Percentiles rank a stretch among this genome's conserved stretches.
phyloP scores from a whole-genome alignment of 2,797 vertebrate genomes.

The Forpus xanthops region DNA sequence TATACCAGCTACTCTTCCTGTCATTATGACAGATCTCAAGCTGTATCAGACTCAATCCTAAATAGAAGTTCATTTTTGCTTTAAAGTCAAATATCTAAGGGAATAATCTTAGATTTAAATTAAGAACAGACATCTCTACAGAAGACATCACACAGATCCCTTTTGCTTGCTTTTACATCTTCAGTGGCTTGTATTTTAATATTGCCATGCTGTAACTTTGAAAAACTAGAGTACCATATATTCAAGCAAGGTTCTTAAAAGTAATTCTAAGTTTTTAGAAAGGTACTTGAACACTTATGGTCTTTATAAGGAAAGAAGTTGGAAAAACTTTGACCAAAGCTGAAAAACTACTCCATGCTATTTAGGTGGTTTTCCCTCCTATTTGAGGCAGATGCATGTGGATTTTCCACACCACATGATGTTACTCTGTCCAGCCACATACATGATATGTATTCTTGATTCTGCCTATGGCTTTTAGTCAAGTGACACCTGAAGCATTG shows the following conservation, averaged over 20 bases:
- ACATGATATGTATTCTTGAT: neutral
- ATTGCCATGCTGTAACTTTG: neutral
- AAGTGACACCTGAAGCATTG: neutral
- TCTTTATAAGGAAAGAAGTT: neutral
- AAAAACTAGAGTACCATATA: neutral
- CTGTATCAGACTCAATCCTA: neutral
- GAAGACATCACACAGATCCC: neutral
- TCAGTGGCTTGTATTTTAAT: neutral
- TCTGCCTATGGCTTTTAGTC: neutral
- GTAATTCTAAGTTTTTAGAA: neutral
- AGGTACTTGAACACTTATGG: neutral
- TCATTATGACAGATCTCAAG: neutral
- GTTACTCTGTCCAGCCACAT: neutral
- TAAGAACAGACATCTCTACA: neutral
- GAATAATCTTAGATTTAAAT: neutral
- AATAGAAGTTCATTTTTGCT: neutral
- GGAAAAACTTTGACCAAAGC: neutral
- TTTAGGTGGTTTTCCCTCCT: neutral
- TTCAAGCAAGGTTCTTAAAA: neutral
- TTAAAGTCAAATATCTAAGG: neutral
- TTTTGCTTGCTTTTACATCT: neutral
- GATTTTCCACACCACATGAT: neutral
- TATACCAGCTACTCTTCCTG: neutral
- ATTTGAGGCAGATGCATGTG: neutral
- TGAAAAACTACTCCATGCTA: neutral